phyloP scores from a whole-genome alignment of 2,113 vertebrate species.

The Pica pica region DNA sequence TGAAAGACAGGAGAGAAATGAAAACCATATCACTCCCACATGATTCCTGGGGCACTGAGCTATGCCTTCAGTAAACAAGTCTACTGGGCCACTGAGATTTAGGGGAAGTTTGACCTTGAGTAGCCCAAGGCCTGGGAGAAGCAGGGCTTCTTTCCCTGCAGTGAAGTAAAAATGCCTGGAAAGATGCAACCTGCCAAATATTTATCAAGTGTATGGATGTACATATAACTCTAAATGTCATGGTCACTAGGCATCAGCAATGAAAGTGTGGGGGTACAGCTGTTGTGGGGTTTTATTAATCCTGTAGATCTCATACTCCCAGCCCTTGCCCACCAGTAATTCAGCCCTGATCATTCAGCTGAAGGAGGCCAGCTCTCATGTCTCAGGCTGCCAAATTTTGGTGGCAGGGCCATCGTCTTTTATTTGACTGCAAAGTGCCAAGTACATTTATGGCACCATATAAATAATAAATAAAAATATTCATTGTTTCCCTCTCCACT shows the following conservation, averaged over 20 bases:
- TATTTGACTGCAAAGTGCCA: slow-evolving; percentile 22
- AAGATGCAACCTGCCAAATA: background rate
- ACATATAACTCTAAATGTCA: background rate
- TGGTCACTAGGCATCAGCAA: accelerated
- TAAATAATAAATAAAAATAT: slow-evolving; percentile 59
- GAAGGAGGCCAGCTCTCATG: background rate
- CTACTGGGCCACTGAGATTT: background rate
- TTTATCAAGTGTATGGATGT: background rate
- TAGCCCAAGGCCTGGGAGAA: background rate
- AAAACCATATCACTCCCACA: background rate
- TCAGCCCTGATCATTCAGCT: background rate
- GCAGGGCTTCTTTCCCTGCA: background rate
- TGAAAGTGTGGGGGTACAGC: background rate
- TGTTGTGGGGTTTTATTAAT: background rate
- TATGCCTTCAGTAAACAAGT: background rate
- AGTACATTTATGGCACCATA: slow-evolving; percentile 12
- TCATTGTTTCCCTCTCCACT: background rate
- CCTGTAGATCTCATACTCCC: background rate
- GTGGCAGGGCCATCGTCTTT: slow-evolving; percentile 10
- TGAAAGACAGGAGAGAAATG: background rate
- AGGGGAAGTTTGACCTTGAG: background rate
- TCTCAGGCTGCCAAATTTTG: background rate
- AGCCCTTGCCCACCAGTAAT: background rate
- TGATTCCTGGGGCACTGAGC: background rate
- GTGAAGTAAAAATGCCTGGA: background rate